A percentile compares a stretch with the other conserved stretches of the same genome.
Evolutionary conservation across 35 echinoderm and acorn worm genomes (phyloP).

Genomic region (Nesometra sesokonis): DNA sequence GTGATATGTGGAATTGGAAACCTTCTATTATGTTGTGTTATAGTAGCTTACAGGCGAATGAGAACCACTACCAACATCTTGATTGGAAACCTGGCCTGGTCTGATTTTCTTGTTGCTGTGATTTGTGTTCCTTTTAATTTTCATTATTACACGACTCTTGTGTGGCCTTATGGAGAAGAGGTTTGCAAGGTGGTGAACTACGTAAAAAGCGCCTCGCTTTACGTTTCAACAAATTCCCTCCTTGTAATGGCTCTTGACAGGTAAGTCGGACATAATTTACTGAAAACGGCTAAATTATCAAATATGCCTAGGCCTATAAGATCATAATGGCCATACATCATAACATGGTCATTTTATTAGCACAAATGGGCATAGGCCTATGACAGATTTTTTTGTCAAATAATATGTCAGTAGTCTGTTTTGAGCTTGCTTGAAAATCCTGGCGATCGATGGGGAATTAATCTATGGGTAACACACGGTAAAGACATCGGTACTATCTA

Average conservation of each 20-base stretch:
- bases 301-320: too few relatives aligned
- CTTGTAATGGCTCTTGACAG: slow-evolving; percentile 89
- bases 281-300: too few relatives aligned
- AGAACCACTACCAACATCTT: slow-evolving; percentile 84
- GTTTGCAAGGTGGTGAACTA: slow-evolving; percentile 73
- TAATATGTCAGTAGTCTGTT: too few relatives aligned
- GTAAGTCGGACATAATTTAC: slow-evolving; percentile 47
- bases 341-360: too few relatives aligned
- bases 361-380: too few relatives aligned
- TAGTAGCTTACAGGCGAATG: slow-evolving; percentile 79
- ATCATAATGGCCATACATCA: too few relatives aligned
- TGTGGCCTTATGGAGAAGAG: slow-evolving; percentile 81
- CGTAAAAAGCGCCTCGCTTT: slow-evolving; percentile 80
- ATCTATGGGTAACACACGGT: too few relatives aligned
- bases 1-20: slow-evolving; percentile 77
- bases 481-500: too few relatives aligned
- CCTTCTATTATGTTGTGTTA: slow-evolving; percentile 75
- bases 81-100: slow-evolving; percentile 88
- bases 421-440: too few relatives aligned
- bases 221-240: slow-evolving; percentile 89
- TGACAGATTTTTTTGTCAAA: too few relatives aligned
- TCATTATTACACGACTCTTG: slow-evolving; percentile 57
- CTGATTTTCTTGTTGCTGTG: slow-evolving; percentile 82
- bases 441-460: too few relatives aligned
- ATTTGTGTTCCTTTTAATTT: slow-evolving; percentile 83